Evolutionary conservation across 2,888 invertebrate genomes (phyloP), one percentile per base, ranked within the genome.

Genomic region (Drosophila cognata): DNA sequence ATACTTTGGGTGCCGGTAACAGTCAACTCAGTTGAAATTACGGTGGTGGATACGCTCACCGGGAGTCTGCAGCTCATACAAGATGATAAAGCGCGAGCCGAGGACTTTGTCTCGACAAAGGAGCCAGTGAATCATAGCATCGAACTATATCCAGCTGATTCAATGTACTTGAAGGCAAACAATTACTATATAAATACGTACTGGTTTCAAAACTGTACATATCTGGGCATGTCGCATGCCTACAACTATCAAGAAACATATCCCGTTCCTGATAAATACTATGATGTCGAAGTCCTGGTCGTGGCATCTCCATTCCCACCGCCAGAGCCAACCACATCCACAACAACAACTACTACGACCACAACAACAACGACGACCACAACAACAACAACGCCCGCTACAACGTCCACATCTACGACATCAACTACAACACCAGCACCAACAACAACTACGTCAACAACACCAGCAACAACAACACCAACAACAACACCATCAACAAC

Each of bases 121-220:
- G 92, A 94, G 70, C 92, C 94, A 29, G 95, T 96, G 0, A 92
- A 93, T 56, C 96, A 96, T 82, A 93, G 93, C 56, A 93, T 97
- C 48, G 90, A 92, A 48, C 88, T 97, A 18, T 94, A 94, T 4
- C 92, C 94, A 31, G 94, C 95, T 25, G 97, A 97, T 91, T 85
- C 94, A 41, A 92, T 94, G 59, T 96, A 94, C 91, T 91, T 97
- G 29, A 91, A 91, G 33, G 93, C 92, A 36, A 94, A 94, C 64
- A 94, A 95, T 4, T 94, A 95, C 6, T 93, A 91, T 68, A 93
- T 96, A 18, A 92, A 94, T 33, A 96, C 96, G 0, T 96, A 95
- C 91, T 97, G 97, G 97, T 97, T 97, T 88, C 94, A 96, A 71
- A 96, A 97, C 92, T 97, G 97, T 89, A 93, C 94, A 60, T 96